Evolutionary conservation across 2,888 invertebrate species (phyloP), one percentile per base, ranked within the genome.

Genomic region (Sthenelais limicola): DNA sequence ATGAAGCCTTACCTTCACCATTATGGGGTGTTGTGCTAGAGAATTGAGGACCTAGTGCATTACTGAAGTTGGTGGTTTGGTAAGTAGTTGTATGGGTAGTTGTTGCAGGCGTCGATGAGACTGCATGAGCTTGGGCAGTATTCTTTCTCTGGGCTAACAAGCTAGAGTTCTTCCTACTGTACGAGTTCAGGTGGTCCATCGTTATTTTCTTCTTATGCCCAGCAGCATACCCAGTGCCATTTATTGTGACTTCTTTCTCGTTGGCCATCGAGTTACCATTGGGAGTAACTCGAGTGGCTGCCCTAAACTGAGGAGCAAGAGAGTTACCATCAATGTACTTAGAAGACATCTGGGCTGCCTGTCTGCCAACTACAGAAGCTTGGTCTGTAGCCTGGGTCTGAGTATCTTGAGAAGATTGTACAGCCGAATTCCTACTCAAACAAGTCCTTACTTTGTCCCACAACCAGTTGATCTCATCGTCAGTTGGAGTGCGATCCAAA

Each of bases 361-460:
- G 81, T n/a, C 79, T 74, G 4, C 75, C 43, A 18, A 43, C 15
- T 1, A 24, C 24, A 21, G 62, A 62, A 4, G 33, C 56, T 24
- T 28, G 38, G 18, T 67, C 67, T 7, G 47, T 48, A 43, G 26
- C 26, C 24, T 70, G 52, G 24, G 48, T 72, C 28, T 67, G 38
- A 21, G 66, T 72, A 35, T 43, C 72, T 38, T 32, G 47, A 15
- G 7, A 70, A n/a, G 15, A 33, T 21, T 24, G 33, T 18, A 33
- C 48, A 12, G 62, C 26, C 9, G 73, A 71, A 24, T 66, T 24
- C 7, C 74, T 76, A 54, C 76, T 77, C 33, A 86, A 78, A 74
- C 86, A 86, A n/a, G 79, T 82, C 7, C 85, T 76, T 21, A 86
- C 84, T 73, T 84, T 85, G 62, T 85, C 84, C 87, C 87, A 87